These are phyloP conservation scores for Romanogobio albipinnatus DNA, from an alignment of 2,113 vertebrate species.

Conservation along the genomic window DNA sequence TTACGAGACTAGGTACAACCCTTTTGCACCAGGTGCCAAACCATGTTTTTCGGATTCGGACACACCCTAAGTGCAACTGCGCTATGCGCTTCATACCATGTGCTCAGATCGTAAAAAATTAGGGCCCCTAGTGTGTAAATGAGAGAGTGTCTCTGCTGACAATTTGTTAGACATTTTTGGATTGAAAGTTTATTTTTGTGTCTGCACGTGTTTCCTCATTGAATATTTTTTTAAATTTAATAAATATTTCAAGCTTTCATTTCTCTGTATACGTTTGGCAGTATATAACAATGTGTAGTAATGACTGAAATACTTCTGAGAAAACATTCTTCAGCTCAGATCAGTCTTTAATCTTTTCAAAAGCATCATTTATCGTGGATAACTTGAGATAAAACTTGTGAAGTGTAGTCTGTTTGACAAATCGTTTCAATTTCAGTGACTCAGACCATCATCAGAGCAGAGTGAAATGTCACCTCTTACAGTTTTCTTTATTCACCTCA, in stretches of 20 bases:
- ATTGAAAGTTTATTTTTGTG: background rate
- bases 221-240: too few relatives aligned
- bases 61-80: too few relatives aligned
- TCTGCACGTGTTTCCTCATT: background rate
- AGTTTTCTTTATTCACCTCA: background rate
- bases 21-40: too few relatives aligned
- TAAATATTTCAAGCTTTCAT: background rate
- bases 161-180: background rate
- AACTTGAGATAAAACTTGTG: background rate
- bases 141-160: background rate
- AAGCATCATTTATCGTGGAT: background rate
- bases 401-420: background rate
- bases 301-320: background rate
- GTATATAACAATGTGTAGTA: background rate
- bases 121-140: too few relatives aligned
- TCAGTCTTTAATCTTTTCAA: background rate
- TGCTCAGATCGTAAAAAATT: too few relatives aligned
- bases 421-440: constrained; percentile 12
- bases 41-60: too few relatives aligned
- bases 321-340: background rate
- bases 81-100: too few relatives aligned
- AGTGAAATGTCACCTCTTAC: constrained; percentile 7
- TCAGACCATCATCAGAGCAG: background rate
- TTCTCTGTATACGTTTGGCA: background rate
- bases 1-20: too few relatives aligned